A percentile compares a stretch with the other conserved stretches of the same genome.
These are phyloP conservation scores for Dipus sagitta DNA, from an alignment of 2,797 vertebrate genomes.

Conservation along the genomic window DNA sequence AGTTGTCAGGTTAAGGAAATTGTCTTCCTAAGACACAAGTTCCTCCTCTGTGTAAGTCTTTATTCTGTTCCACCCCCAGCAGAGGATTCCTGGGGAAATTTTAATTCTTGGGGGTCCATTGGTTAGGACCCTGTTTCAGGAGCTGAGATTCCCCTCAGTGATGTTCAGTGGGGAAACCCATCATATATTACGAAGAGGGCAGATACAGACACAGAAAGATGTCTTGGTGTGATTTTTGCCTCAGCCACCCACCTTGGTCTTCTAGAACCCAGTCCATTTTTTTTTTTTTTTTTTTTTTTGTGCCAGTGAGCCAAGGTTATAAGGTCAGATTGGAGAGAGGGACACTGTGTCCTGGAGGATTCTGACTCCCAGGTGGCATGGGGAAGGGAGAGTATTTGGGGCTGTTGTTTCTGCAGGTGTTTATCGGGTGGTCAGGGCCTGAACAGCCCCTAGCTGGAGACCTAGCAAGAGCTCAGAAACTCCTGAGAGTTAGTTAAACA, in stretches of 20 bases:
- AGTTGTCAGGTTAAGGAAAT: no score
- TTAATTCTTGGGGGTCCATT: background rate
- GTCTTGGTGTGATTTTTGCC: background rate
- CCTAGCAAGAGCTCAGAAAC: constrained; percentile 18
- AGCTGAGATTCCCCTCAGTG: background rate
- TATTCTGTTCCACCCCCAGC: no score
- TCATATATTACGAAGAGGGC: background rate
- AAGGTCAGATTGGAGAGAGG: no score
- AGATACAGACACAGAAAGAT: background rate
- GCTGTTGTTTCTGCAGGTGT: no score
- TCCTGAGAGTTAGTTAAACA: background rate
- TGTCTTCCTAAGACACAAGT: no score
- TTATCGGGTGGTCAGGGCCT: no score
- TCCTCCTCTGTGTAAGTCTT: background rate
- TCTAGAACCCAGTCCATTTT: background rate
- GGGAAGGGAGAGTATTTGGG: no score
- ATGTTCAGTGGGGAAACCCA: background rate
- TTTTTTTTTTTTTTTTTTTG: background rate
- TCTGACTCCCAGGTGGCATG: no score
- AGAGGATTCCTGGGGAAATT: background rate
- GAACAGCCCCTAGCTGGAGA: no score
- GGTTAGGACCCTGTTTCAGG: background rate
- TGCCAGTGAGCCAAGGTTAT: background rate
- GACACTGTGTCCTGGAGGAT: no score
- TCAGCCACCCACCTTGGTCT: background rate